Conservation (phyloP, 2,797 vertebrate genomes). For the Eutrigla gurnardus region DNA sequence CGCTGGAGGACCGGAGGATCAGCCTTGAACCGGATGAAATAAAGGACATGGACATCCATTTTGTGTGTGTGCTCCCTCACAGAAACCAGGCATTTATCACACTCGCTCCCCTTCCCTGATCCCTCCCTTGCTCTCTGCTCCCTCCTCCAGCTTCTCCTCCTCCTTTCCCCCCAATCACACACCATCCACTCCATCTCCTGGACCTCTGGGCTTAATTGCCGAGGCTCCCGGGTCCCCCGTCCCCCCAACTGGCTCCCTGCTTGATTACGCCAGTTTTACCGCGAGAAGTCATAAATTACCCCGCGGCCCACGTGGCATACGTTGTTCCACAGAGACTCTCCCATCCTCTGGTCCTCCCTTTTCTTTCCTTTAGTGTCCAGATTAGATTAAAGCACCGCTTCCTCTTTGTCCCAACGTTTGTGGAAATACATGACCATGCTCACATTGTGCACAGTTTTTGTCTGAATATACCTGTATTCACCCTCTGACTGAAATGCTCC, state of each 20-base stretch:
- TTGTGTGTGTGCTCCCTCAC: conserved; percentile 43
- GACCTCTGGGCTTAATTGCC: conserved; percentile 62
- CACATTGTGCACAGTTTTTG: too few relatives aligned
- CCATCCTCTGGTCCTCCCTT: not conserved
- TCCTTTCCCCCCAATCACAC: not conserved
- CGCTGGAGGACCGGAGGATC: not conserved
- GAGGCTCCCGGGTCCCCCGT: conserved; percentile 30
- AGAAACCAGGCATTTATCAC: conserved; percentile 57
- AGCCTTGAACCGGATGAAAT: conserved; percentile 33
- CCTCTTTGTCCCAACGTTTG: too few relatives aligned
- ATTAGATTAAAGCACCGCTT: conserved; percentile 19
- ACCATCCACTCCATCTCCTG: conserved; percentile 44
- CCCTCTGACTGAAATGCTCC: too few relatives aligned
- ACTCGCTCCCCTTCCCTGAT: conserved; percentile 25
- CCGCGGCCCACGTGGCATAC: conserved; percentile 26
- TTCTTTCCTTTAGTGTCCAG: conserved; percentile 25
- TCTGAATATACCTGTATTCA: too few relatives aligned
- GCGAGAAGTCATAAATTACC: conserved; percentile 61
- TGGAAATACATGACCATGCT: too few relatives aligned
- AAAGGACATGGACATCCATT: conserved; percentile 58
- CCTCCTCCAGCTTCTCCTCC: not conserved
- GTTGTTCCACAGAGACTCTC: conserved; percentile 42
- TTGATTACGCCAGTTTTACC: conserved; percentile 63
- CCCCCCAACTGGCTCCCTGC: conserved; percentile 31
- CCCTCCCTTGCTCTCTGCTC: conserved; percentile 35